Conservation (phyloP, 2,888 invertebrate species). For the Amblyjoppa fuscipennis region DNA sequence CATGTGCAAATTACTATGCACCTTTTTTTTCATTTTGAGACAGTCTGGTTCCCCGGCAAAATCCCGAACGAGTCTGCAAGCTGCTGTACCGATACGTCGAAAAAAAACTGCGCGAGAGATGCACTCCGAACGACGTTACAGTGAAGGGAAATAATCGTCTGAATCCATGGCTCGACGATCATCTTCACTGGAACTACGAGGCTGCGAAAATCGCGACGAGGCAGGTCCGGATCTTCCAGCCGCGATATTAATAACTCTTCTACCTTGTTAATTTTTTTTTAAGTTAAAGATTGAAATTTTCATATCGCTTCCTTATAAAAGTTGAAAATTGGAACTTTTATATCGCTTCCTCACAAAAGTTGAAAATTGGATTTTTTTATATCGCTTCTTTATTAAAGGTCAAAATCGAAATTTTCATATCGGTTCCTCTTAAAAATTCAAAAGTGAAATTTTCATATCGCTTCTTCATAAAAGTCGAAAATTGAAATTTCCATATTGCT, state of each 20-base stretch:
- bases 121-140: conserved; percentile 71
- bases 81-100: conserved; percentile 65
- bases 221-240: conserved; percentile 78
- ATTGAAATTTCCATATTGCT: too few species aligned
- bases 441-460: not conserved
- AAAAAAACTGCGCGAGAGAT: conserved; percentile 56
- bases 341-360: not conserved
- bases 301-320: not conserved
- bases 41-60: conserved; percentile 73
- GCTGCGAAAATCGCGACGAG: conserved; percentile 84
- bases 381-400: not conserved
- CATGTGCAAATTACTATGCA: too few species aligned
- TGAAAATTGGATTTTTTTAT: too few species aligned
- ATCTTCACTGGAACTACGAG: conserved; percentile 81
- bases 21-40: not conserved
- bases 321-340: too few species aligned
- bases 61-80: conserved; percentile 59
- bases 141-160: conserved; percentile 56
- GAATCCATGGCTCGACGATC: conserved; percentile 85
- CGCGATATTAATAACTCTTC: not conserved
- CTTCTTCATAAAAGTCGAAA: not conserved
- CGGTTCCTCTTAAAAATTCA: conserved; percentile 1
- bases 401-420: too few species aligned
- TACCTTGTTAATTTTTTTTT: too few species aligned
- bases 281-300: too few species aligned